Base-by-base conservation (phyloP, 1,140 invertebrate genomes). In the Micrasema minimum region DNA sequence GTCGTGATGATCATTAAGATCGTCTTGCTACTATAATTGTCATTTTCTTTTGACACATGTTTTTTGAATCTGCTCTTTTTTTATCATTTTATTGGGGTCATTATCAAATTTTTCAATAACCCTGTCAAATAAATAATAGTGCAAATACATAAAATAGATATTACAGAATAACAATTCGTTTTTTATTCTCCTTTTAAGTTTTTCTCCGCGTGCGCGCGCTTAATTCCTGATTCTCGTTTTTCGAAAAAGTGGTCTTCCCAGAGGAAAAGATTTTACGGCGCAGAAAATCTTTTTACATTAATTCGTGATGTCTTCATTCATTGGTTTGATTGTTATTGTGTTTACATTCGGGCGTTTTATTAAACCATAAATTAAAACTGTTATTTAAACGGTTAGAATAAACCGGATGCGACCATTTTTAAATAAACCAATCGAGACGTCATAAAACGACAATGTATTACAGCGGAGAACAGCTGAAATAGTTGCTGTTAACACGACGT, bases 361-460 rank as follows among this genome's bases (percentile, higher is more conserved):
- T 62, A 62, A 62, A 20, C 41, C 37, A 62, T 62, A 62, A 62
- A 62, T 62, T 62, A 62, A 45, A 62, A 43, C 57, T 62, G 57
- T 62, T 62, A 18, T 62, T 45, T 11, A 43, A 43, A 43, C 38
- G 37, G 37, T 43, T 62, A 22, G 45, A 20, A 45, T 23, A 45
- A 43, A 62, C 57, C 57, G 57, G 57, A 62, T 62, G 45, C 57
- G 57, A 62, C 57, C 57, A 62, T 62, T 62, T 62, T 62, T 62
- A 62, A 62, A 62, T 62, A 62, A 62, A 62, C 57, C 57, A 62
- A 62, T 62, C 14, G 38, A 62, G 38, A 62, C 57, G 57, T 62
- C 57, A 62, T 62, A 62, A 62, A 62, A 37, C 41, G n/a, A 43
- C 18, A 43, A 20, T 43, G 22, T 22, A 41, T 16, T 43, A 31